Percentiles rank a stretch among this genome's conserved stretches.
Evolutionary conservation across 2,888 invertebrate species (phyloP).

Genomic region (Sarcophaga rosellei): DNA sequence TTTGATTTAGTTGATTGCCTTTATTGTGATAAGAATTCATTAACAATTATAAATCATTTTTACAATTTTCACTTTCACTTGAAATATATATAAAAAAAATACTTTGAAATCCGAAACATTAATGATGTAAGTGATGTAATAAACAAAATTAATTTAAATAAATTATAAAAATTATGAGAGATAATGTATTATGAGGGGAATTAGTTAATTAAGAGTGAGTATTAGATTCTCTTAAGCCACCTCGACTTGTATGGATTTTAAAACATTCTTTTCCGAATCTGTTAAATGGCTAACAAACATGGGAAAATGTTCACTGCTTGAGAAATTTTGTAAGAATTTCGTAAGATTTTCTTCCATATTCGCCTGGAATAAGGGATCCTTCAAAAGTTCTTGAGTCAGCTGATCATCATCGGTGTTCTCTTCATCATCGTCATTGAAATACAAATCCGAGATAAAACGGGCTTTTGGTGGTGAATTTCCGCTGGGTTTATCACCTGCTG

Average conservation of each 20-base stretch:
- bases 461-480: constrained; percentile 73
- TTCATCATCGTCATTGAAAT: constrained; percentile 77
- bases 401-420: constrained; percentile 82
- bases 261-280: constrained; percentile 80
- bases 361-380: constrained; percentile 85
- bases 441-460: constrained; percentile 77
- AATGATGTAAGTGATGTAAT: not conserved
- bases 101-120: not conserved
- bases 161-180: not conserved
- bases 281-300: constrained; percentile 85
- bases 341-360: constrained; percentile 85
- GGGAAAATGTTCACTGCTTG: constrained; percentile 84
- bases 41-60: too few relatives aligned
- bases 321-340: constrained; percentile 85
- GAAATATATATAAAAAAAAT: not conserved
- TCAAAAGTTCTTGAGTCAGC: constrained; percentile 84
- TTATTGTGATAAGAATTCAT: too few relatives aligned
- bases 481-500: constrained; percentile 71
- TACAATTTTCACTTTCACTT: not conserved
- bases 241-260: constrained; percentile 70
- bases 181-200: too few relatives aligned
- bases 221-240: constrained; percentile 48
- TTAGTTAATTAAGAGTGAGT: not conserved
- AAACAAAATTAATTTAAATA: constrained; percentile 9
- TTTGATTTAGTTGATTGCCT: too few relatives aligned